These are phyloP conservation scores for Phylloscopus collybita DNA, from an alignment of 2,797 vertebrate species.

Conservation along the genomic window DNA sequence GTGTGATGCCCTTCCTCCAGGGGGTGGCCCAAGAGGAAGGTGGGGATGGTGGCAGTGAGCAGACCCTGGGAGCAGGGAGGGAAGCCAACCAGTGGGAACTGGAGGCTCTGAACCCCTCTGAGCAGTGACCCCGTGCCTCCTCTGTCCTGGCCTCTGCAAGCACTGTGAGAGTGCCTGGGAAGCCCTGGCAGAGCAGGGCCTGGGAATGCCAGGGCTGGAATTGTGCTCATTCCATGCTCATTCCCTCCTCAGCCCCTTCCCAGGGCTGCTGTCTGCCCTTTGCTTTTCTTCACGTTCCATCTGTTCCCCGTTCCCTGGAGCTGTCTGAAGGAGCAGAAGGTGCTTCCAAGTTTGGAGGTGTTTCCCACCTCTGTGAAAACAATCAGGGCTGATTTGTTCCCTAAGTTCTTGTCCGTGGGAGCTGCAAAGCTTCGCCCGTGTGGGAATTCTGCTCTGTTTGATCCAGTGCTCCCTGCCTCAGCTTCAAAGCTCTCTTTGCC, in stretches of 20 bases:
- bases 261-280: background rate
- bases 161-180: background rate
- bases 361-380: background rate
- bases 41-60: background rate
- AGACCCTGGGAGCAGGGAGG: background rate
- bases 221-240: background rate
- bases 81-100: background rate
- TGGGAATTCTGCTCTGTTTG: background rate
- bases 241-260: background rate
- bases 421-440: fast-evolving
- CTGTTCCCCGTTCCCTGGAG: background rate
- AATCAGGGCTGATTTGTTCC: background rate
- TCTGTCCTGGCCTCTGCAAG: background rate
- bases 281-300: background rate
- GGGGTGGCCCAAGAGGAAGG: background rate
- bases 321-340: background rate
- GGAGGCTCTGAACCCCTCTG: background rate
- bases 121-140: background rate
- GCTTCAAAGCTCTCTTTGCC: slow-evolving; percentile 39
- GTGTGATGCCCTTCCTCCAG: background rate
- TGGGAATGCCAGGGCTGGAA: background rate
- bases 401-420: background rate
- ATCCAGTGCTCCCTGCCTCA: background rate
- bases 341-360: background rate
- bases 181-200: background rate